Percentiles rank a stretch among this genome's conserved stretches.
Evolutionary conservation across 2,888 invertebrate species (phyloP).

Genomic region (Lepidonotus clava): DNA sequence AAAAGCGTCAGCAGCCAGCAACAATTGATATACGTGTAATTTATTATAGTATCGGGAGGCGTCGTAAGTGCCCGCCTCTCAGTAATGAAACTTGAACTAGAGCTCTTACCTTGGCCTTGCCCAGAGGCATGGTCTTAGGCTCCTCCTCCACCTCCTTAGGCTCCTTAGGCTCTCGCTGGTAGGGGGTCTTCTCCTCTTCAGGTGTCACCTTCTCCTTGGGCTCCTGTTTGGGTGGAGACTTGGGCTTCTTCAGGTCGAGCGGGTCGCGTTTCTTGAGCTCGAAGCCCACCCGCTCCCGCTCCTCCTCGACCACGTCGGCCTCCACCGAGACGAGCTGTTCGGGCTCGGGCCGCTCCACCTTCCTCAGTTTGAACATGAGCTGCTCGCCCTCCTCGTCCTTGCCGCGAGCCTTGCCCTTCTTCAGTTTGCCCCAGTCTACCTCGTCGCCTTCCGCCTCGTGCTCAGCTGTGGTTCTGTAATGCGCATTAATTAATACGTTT

Average conservation of each 20-base stretch:
- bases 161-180: constrained; percentile 66
- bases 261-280: constrained; percentile 65
- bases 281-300: constrained; percentile 63
- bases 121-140: constrained; percentile 64
- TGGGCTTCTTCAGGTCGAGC: constrained; percentile 59
- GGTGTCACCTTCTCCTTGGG: constrained; percentile 66
- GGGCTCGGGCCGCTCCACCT: constrained; percentile 15
- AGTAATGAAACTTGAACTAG: too few relatives aligned
- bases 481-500: too few relatives aligned
- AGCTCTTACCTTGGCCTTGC: constrained; percentile 67
- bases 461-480: constrained; percentile 49
- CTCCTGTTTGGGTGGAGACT: constrained; percentile 64
- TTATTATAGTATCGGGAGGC: too few relatives aligned
- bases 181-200: constrained; percentile 67
- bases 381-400: constrained; percentile 63
- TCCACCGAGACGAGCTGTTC: background rate
- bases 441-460: constrained; percentile 66
- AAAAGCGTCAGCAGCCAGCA: too few relatives aligned
- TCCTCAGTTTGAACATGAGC: constrained; percentile 55
- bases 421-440: constrained; percentile 66
- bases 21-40: too few relatives aligned
- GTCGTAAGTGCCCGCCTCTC: too few relatives aligned
- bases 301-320: constrained; percentile 56
- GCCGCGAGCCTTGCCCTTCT: constrained; percentile 64
- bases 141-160: constrained; percentile 63